A percentile compares a stretch with the other conserved stretches of the same genome.
These are phyloP conservation scores for Cotesia chilonis DNA, from an alignment of 1,140 invertebrate genomes.

Conservation along the genomic window DNA sequence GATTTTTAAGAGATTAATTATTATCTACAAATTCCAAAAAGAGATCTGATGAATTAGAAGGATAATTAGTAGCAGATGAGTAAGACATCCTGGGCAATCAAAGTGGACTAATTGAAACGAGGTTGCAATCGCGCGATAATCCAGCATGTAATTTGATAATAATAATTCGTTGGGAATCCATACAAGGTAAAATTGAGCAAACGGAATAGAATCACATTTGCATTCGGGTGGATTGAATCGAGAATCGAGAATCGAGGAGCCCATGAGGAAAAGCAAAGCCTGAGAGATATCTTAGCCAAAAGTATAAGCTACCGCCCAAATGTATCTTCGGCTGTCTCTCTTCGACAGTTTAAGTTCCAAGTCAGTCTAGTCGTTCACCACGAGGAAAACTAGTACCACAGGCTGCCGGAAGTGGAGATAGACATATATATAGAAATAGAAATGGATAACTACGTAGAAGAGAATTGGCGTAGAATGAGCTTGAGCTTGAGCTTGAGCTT, in stretches of 20 bases:
- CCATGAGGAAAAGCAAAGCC: no score
- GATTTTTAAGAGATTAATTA: no score
- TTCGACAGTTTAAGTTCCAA: neutral
- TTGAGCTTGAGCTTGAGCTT: neutral
- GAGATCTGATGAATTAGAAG: no score
- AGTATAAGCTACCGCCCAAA: neutral
- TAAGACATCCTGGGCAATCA: neutral
- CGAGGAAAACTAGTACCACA: neutral
- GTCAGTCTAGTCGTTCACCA: neutral
- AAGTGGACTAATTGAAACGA: slow-evolving; percentile 7
- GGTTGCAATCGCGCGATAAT: slow-evolving; percentile 38
- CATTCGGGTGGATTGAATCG: slow-evolving; percentile 44
- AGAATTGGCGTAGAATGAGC: neutral
- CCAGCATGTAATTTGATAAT: slow-evolving; percentile 49
- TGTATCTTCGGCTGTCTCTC: slow-evolving; percentile 12
- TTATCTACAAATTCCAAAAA: no score
- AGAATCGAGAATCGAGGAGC: neutral
- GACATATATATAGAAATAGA: neutral
- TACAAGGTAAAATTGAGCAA: slow-evolving; percentile 27
- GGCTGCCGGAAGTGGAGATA: neutral
- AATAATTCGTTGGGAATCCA: slow-evolving; percentile 50
- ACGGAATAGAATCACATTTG: slow-evolving; percentile 48
- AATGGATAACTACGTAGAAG: neutral
- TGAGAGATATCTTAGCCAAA: slow-evolving; percentile 8
- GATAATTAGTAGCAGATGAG: no score